Evolutionary conservation across 2,113 vertebrate species (phyloP).

Genomic region (Cephalophus harveyi): DNA sequence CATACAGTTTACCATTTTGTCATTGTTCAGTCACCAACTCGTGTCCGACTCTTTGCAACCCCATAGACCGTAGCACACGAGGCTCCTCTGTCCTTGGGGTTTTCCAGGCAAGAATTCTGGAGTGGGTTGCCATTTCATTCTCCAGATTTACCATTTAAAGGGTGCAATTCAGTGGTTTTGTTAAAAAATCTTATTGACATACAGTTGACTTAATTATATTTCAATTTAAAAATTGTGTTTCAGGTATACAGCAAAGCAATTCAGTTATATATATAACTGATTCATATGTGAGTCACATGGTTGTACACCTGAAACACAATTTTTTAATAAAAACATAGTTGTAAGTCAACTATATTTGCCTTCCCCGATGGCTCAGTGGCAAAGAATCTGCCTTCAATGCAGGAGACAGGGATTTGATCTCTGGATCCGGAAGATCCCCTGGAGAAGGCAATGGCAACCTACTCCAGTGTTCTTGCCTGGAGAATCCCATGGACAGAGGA

Average conservation of each 20-base stretch:
- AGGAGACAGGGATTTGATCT: not conserved
- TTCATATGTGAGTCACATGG: not conserved
- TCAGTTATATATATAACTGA: not conserved
- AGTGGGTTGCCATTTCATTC: not conserved
- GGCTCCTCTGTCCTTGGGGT: not conserved
- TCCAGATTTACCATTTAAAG: not conserved
- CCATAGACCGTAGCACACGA: rapidly evolving
- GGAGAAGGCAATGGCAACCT: not conserved
- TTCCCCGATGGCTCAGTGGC: not conserved
- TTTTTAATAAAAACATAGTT: not conserved
- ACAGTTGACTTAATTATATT: not conserved
- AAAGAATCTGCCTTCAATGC: not conserved
- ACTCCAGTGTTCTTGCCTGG: not conserved
- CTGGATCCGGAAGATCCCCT: not conserved
- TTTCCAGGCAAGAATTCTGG: not conserved
- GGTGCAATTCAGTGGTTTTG: not conserved
- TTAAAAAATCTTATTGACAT: not conserved
- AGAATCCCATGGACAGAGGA: not conserved
- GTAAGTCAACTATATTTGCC: not conserved
- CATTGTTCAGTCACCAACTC: too few relatives aligned
- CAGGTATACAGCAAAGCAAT: not conserved
- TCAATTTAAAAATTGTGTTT: not conserved
- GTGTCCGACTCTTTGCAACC: not conserved
- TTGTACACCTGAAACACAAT: not conserved
- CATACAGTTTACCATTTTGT: not conserved